Conservation (phyloP, 2,797 vertebrate genomes). For the Sternarchorhynchus goeldii region DNA sequence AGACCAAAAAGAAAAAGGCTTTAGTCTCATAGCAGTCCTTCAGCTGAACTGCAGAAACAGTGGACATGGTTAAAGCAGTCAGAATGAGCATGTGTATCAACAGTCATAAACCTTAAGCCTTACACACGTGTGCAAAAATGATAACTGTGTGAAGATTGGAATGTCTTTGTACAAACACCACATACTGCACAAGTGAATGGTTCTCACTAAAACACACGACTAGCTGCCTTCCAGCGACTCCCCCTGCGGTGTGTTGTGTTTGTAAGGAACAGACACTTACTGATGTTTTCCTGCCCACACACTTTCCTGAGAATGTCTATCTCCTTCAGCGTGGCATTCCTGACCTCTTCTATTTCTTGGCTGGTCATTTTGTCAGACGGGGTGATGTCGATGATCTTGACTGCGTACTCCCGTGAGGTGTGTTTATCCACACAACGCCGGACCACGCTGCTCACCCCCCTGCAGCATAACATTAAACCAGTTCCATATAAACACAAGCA, state of each 20-base stretch:
- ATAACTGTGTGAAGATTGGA: too few species aligned
- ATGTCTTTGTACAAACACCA: too few species aligned
- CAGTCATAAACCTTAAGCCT: too few species aligned
- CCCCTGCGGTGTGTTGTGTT: too few species aligned
- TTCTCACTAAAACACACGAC: not conserved
- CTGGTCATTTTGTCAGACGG: conserved; percentile 86
- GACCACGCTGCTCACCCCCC: conserved; percentile 96
- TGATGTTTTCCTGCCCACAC: conserved; percentile 87
- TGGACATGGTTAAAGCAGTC: not conserved
- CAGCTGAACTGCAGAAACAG: conserved; percentile 88
- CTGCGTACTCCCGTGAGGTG: conserved; percentile 85
- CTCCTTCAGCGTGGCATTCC: conserved; percentile 88
- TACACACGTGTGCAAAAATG: too few species aligned
- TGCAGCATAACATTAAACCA: conserved; percentile 58
- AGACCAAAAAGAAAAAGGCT: conserved; percentile 96
- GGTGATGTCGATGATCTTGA: conserved; percentile 95
- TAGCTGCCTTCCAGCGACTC: not conserved
- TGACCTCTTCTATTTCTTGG: conserved; percentile 85
- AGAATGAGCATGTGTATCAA: too few species aligned
- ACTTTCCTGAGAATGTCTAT: conserved; percentile 94
- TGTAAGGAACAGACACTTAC: conserved; percentile 74
- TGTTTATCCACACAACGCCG: conserved; percentile 88
- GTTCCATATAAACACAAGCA: not conserved
- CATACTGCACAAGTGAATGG: not conserved
- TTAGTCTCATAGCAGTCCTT: conserved; percentile 94